These are phyloP conservation scores for Prunella fulvescens DNA, from an alignment of 2,113 vertebrate genomes.

Conservation along the genomic window DNA sequence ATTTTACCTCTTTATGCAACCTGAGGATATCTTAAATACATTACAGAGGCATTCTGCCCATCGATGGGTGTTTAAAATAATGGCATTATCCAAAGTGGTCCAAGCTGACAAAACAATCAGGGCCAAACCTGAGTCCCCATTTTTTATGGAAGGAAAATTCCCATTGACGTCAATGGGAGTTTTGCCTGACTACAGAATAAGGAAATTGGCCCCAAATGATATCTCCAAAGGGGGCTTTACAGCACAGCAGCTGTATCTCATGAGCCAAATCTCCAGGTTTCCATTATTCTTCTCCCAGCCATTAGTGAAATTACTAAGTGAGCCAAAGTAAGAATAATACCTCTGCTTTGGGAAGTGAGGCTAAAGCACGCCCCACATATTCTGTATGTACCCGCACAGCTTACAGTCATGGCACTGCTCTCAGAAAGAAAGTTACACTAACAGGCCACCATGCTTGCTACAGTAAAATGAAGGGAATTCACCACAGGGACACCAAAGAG, in stretches of 20 bases:
- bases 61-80: background rate
- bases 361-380: background rate
- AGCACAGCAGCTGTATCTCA: background rate
- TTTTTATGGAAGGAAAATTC: conserved; percentile 27
- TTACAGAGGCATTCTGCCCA: background rate
- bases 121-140: background rate
- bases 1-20: background rate
- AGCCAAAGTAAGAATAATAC: conserved; percentile 32
- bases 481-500: background rate
- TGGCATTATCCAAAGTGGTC: background rate
- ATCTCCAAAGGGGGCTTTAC: conserved; percentile 22
- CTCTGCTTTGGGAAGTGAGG: background rate
- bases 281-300: background rate
- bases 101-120: background rate
- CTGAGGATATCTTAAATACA: background rate
- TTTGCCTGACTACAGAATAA: conserved; percentile 32
- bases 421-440: background rate
- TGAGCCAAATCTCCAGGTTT: conserved; percentile 27
- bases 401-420: background rate
- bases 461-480: background rate
- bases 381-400: background rate
- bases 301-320: background rate
- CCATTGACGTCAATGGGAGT: conserved; percentile 45
- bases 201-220: conserved; percentile 7
- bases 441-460: background rate